Conservation (phyloP, 2,113 vertebrate genomes). For the Amazona guildingii region DNA sequence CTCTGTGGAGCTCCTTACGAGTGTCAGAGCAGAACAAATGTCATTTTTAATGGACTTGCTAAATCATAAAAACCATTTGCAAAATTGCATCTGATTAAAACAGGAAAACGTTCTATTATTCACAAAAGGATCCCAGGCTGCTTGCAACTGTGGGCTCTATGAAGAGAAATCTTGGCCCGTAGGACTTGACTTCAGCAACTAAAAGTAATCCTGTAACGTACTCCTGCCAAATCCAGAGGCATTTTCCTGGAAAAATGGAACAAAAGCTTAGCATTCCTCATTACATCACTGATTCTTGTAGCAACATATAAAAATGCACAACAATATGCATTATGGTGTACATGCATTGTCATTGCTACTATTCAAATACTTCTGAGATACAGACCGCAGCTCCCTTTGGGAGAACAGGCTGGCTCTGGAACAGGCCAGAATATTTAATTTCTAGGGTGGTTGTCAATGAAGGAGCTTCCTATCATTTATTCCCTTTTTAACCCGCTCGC, state of each 20-base stretch:
- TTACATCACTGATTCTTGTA: constrained; percentile 20
- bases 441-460: neutral
- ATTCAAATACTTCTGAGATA: neutral
- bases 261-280: constrained; percentile 15
- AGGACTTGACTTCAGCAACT: neutral
- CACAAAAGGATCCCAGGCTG: constrained; percentile 47
- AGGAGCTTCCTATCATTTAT: neutral
- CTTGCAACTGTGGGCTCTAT: neutral
- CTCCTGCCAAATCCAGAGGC: neutral
- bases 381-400: neutral
- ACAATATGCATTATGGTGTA: neutral
- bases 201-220: neutral
- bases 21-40: constrained; percentile 83
- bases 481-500: neutral
- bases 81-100: constrained; percentile 82
- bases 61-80: constrained; percentile 78
- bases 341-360: neutral
- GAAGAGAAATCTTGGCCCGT: neutral
- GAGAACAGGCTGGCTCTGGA: neutral
- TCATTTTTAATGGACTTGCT: constrained; percentile 83
- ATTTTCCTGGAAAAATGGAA: neutral
- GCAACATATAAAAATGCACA: neutral
- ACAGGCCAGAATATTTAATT: neutral
- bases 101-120: constrained; percentile 73
- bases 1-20: constrained; percentile 72